phyloP scores from a whole-genome alignment of 2,888 invertebrate genomes.

The Deladenus siricidicola region DNA sequence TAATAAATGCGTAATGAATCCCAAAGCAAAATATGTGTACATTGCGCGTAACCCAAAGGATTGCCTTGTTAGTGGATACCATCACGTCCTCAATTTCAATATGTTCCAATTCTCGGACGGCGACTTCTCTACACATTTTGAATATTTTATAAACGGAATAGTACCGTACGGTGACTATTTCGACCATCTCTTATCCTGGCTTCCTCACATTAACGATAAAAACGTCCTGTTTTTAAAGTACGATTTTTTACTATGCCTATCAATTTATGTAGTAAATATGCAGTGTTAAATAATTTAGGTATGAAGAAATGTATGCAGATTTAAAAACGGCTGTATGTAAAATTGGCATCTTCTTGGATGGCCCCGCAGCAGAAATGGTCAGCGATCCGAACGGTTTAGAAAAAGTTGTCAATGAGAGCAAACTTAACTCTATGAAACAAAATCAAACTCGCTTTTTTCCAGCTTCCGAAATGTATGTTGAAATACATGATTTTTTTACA shows the following conservation, averaged over 20 bases:
- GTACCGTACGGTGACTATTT: conserved; percentile 51
- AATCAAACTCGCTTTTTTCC: conserved; percentile 51
- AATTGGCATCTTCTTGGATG: conserved; percentile 49
- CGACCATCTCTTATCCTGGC: conserved; percentile 42
- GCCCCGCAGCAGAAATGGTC: conserved; percentile 35
- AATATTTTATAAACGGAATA: conserved; percentile 37
- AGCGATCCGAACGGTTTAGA: conserved; percentile 29
- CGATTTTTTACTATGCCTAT: neutral
- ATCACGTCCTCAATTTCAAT: conserved; percentile 49
- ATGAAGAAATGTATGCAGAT: conserved; percentile 48
- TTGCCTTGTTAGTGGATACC: conserved; percentile 36
- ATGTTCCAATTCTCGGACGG: conserved; percentile 47
- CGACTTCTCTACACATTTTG: conserved; percentile 46
- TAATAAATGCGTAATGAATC: conserved; percentile 42
- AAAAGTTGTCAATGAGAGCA: conserved; percentile 38
- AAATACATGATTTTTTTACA: too few species aligned
- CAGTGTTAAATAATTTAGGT: conserved; percentile 20
- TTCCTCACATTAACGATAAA: conserved; percentile 35
- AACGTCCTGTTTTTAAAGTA: conserved; percentile 45
- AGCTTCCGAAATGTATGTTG: conserved; percentile 33
- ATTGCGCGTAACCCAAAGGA: conserved; percentile 52
- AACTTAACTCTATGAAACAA: conserved; percentile 49
- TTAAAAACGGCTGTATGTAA: conserved; percentile 33
- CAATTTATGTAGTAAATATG: neutral
- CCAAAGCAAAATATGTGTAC: conserved; percentile 50